Evolutionary conservation across 2,113 vertebrate genomes (phyloP), one percentile per base, ranked within the genome.

Genomic region (Formicarius rufipectus): DNA sequence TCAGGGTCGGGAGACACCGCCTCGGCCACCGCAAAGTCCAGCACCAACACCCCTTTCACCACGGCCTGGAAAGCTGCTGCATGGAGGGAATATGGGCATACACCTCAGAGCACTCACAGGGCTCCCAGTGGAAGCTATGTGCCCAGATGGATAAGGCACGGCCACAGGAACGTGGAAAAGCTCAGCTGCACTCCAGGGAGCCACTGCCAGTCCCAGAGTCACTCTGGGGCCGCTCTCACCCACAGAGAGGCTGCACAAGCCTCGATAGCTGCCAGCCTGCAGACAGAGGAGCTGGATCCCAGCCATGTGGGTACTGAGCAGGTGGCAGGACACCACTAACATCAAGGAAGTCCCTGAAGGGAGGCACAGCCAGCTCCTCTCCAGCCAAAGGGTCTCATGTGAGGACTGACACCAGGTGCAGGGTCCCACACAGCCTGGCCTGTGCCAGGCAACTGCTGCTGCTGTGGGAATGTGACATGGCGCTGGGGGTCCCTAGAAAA

Each of bases 191-290:
- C 20, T 30, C 17, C 24, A 27, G 35, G 28, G 50, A 84, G 8
- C 35, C 11, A 25, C 7, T 25, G 71, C 56, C 0, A 0, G 10
- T 7, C 28, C 45, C 42, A 9, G 14, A 9, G 7, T 40, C 1
- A 5, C 47, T 16, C 40, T 4, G 0, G 8, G 30, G 44, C 39
- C 0, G 0, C 31, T 27, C 35, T 39, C 35, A 1, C 47, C 24
- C 5, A 4, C 74, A 49, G 14, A 62, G 5, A 25, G 17, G 30
- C 49, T 59, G 19, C 33, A 33, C 0, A 24, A n/a, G 0, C 66
- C 56, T 49, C 1, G 0, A 50, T 1, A 14, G 31, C 25, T 60
- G 80, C 39, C 55, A 4, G 0, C 1, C 1, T 8, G 24, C 20
- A 30, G 28, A 16, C 1, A 4, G 40, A 40, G 28, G 4, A 50